phyloP scores from a whole-genome alignment of 2,797 vertebrate genomes.

The Hafferia zeledoni region DNA sequence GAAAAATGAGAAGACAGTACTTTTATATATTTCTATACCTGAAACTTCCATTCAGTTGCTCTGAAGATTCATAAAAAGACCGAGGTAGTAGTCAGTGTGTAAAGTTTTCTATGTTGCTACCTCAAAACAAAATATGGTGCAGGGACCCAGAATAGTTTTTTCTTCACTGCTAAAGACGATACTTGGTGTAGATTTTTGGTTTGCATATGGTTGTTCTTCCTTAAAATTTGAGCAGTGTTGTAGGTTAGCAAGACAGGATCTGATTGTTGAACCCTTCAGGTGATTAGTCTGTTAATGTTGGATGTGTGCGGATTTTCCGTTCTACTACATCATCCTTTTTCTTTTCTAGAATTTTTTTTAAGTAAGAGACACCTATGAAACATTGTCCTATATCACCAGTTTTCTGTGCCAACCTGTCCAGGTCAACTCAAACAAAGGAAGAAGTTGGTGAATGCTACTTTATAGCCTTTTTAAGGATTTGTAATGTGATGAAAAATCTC shows the following conservation, averaged over 20 bases:
- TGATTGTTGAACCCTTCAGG: not conserved
- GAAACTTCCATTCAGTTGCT: conserved; percentile 38
- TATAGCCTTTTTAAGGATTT: not conserved
- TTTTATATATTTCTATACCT: conserved; percentile 1
- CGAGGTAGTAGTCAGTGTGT: conserved; percentile 48
- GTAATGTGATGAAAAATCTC: not conserved
- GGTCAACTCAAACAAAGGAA: not conserved
- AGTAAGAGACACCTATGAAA: not conserved
- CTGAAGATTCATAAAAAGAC: conserved; percentile 8
- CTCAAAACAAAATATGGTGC: conserved; percentile 31
- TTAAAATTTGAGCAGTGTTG: not conserved
- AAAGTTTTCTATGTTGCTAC: conserved; percentile 51
- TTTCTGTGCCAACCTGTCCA: not conserved
- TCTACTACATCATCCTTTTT: not conserved
- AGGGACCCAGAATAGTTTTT: conserved; percentile 44
- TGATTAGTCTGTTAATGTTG: not conserved
- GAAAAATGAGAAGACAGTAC: not conserved
- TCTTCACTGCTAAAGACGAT: not conserved
- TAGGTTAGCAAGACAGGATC: not conserved
- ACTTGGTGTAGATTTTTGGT: not conserved
- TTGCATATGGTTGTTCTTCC: not conserved
- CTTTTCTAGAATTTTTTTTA: not conserved
- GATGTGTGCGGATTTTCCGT: conserved; percentile 27
- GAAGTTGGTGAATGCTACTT: not conserved
- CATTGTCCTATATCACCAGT: not conserved